Percentiles rank a stretch among this genome's conserved stretches.
Conservation (phyloP, 2,113 vertebrate species). For the Hyaena hyaena region DNA sequence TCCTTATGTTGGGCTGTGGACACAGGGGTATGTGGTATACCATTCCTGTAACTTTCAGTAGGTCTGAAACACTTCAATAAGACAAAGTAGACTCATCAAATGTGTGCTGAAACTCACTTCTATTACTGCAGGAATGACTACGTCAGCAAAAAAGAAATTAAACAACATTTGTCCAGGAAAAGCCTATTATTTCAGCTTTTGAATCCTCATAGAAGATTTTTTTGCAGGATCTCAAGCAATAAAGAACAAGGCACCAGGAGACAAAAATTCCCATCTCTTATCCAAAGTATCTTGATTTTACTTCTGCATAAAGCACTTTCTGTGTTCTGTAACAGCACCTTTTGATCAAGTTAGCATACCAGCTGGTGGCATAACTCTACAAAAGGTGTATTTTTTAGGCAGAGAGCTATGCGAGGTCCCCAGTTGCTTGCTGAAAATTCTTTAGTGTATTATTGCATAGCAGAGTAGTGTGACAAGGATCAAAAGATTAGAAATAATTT, state of each 20-base stretch:
- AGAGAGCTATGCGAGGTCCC: slow-evolving; percentile 70
- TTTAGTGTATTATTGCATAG: slow-evolving; percentile 90
- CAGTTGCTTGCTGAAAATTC: slow-evolving; percentile 87
- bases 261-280: not conserved
- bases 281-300: not conserved
- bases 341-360: not conserved
- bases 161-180: not conserved
- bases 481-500: slow-evolving; percentile 88
- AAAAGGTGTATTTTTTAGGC: slow-evolving; percentile 55
- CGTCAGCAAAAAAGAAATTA: not conserved
- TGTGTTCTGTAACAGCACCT: not conserved
- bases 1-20: not conserved
- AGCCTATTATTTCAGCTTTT: not conserved
- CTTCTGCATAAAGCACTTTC: not conserved
- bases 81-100: not conserved
- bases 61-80: not conserved
- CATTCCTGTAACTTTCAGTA: not conserved
- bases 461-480: slow-evolving; percentile 88
- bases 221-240: not conserved
- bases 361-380: not conserved
- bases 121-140: not conserved
- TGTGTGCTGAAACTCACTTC: not conserved
- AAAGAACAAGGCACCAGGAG: not conserved
- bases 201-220: not conserved
- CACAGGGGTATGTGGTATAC: not conserved